Evolutionary conservation across 2,113 vertebrate species (phyloP), one percentile per base, ranked within the genome.

Genomic region (Dromas ardeola): DNA sequence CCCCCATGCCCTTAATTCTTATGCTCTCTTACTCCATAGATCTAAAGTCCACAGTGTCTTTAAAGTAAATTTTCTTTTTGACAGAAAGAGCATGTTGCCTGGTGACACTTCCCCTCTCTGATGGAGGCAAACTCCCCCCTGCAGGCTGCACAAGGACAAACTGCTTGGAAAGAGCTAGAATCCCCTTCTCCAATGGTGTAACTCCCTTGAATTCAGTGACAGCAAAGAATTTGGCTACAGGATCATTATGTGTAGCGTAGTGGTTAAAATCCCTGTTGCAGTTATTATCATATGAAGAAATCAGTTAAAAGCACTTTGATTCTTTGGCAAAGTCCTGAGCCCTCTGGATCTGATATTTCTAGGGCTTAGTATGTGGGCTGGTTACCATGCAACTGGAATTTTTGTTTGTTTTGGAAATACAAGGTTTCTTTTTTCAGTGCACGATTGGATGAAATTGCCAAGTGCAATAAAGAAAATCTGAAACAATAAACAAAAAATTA

Each of bases 351-450:
- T 90, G 73, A 58, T 93, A 82, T 72, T 93, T 93, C 83, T 61
- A 79, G n/a, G 34, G 45, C 56, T 91, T 87, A 86, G 36, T 73
- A 90, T 55, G 70, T 89, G 70, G 45, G 73, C 53, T 87, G 58
- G 81, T 96, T 95, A 93, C 89, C 58, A 91, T 36, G 94, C 62
- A 96, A 95, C 91, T 63, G 62, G n/a, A 82, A 45, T 74, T 95
- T 89, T 85, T 91, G 52, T 73, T 95, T 95, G 45, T 80, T 95
- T 96, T 95, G 62, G 78, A 95, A 96, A 93, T 16, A 72, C 5
- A 78, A 56, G 27, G 45, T 63, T 81, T 88, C 47, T 95, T 87
- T 93, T 91, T 76, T 88, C 77, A 47, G 66, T 47, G 62, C 26
- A 79, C 11, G 43, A 87, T 73, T 85, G 18, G 53, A 72, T 87